phyloP scores from a whole-genome alignment of 2,797 vertebrate species.

The Lepus townsendii region DNA sequence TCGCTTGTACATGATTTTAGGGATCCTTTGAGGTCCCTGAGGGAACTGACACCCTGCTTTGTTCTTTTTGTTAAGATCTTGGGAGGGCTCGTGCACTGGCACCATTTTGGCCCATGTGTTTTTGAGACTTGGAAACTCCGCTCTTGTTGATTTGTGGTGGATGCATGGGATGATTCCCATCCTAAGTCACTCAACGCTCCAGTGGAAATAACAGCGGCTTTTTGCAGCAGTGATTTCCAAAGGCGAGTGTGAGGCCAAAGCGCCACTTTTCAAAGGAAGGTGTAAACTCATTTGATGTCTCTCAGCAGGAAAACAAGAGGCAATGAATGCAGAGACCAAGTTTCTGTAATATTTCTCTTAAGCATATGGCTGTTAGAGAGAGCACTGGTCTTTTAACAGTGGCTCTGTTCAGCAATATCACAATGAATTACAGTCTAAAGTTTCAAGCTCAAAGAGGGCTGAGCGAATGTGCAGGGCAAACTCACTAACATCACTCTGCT shows the following conservation, averaged over 20 bases:
- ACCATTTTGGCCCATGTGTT: background rate
- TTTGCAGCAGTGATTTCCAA: slow-evolving; percentile 33
- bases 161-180: background rate
- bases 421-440: background rate
- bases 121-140: slow-evolving; percentile 5
- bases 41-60: background rate
- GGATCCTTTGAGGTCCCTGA: background rate
- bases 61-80: background rate
- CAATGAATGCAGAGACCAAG: background rate
- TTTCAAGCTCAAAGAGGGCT: background rate
- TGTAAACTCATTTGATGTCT: background rate
- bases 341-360: slow-evolving; percentile 10
- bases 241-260: background rate
- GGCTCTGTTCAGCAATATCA: background rate
- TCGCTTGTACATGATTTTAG: slow-evolving; percentile 18
- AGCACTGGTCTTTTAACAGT: background rate
- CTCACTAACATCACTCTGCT: background rate
- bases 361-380: background rate
- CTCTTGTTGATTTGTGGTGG: background rate
- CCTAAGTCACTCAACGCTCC: background rate
- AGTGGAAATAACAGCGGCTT: background rate
- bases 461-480: background rate
- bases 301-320: background rate
- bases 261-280: background rate
- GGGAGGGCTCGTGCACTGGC: background rate